Evolutionary conservation across 2,888 invertebrate genomes (phyloP).

Genomic region (Acrocyrtus sp.): DNA sequence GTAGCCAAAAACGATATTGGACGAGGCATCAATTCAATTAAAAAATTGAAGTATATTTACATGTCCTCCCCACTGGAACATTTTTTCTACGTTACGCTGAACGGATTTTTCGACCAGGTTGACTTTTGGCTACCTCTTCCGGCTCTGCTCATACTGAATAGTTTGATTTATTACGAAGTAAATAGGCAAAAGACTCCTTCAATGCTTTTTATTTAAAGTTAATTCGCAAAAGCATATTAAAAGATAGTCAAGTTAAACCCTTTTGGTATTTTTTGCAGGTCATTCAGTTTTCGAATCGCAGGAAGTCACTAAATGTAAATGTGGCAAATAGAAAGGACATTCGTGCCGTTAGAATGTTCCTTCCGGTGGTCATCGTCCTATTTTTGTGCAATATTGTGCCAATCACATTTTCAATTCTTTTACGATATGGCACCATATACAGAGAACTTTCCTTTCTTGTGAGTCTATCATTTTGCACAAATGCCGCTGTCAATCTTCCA

Average conservation of each 20-base stretch:
- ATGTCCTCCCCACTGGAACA: constrained; percentile 14
- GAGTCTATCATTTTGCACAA: not conserved
- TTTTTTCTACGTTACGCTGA: constrained; percentile 13
- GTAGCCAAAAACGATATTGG: not conserved
- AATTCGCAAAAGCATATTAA: too few species aligned
- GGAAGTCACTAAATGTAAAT: not conserved
- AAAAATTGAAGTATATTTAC: too few species aligned
- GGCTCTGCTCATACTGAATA: constrained; percentile 12
- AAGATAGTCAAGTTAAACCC: too few species aligned
- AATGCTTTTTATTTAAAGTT: too few species aligned
- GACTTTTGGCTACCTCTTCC: constrained; percentile 39
- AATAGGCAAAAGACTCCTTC: too few species aligned
- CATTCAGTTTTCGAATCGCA: not conserved
- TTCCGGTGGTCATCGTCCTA: constrained; percentile 2
- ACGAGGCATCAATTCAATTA: too few species aligned
- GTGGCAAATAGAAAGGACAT: not conserved
- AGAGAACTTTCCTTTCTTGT: not conserved
- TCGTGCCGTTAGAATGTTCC: constrained; percentile 1
- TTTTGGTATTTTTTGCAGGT: too few species aligned
- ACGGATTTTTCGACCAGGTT: constrained; percentile 32
- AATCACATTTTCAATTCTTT: not conserved
- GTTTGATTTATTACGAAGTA: constrained; percentile 7
- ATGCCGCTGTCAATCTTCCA: constrained; percentile 9
- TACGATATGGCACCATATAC: not conserved
- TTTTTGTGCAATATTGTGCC: constrained; percentile 7